Evolutionary conservation across 2,797 vertebrate species (phyloP).

Genomic region (Sebastes itinus): DNA sequence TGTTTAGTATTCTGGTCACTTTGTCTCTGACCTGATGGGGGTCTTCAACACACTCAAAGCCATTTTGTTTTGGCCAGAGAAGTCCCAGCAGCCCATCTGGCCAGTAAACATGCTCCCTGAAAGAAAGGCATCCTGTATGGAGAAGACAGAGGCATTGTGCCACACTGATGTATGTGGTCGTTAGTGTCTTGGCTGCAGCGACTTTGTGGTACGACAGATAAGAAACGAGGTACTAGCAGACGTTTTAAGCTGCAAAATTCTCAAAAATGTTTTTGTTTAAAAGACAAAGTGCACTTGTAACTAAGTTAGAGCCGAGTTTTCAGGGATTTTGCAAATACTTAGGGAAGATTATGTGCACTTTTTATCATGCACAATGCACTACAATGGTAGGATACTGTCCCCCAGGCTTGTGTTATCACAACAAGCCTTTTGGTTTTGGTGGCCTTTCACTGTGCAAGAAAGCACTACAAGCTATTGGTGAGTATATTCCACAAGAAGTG

Average conservation of each 20-base stretch:
- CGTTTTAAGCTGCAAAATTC: constrained; percentile 17
- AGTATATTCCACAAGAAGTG: constrained; percentile 41
- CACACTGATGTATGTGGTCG: constrained; percentile 48
- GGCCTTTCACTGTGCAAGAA: constrained; percentile 36
- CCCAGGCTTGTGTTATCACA: constrained; percentile 19
- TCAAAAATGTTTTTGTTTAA: neutral
- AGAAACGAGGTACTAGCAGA: constrained; percentile 27
- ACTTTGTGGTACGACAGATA: constrained; percentile 45
- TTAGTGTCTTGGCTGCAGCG: constrained; percentile 39
- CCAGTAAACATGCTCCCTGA: constrained; percentile 54
- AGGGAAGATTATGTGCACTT: constrained; percentile 5
- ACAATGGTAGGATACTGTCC: neutral
- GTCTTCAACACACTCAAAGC: constrained; percentile 72
- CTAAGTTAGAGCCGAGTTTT: constrained; percentile 9
- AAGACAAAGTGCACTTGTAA: neutral
- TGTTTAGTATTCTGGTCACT: constrained; percentile 77
- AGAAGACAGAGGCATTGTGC: constrained; percentile 71
- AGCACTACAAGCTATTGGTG: constrained; percentile 22
- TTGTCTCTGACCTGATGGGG: constrained; percentile 59
- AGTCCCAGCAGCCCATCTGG: constrained; percentile 75
- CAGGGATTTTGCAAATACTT: constrained; percentile 27
- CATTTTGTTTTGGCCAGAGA: constrained; percentile 71
- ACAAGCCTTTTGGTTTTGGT: constrained; percentile 13
- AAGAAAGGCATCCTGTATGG: constrained; percentile 74
- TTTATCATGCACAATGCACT: constrained; percentile 29